Percentiles rank a stretch among this genome's conserved stretches.
Evolutionary conservation across 2,797 vertebrate genomes (phyloP).

Genomic region (Bradypodion pumilum): DNA sequence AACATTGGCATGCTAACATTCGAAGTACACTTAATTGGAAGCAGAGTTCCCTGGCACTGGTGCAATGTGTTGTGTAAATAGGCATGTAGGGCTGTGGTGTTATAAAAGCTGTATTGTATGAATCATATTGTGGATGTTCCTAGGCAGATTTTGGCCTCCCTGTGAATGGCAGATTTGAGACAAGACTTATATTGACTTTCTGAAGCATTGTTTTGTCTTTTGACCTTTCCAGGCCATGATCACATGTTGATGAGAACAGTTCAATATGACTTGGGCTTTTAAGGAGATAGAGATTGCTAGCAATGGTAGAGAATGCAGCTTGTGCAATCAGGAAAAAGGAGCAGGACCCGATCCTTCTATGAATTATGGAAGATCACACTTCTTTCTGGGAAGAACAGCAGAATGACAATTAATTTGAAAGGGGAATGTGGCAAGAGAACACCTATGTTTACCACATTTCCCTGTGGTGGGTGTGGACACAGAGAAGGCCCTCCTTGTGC

Average conservation of each 20-base stretch:
- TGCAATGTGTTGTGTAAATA: constrained; percentile 9
- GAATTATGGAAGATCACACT: neutral
- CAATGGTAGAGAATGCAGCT: neutral
- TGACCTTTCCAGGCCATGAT: neutral
- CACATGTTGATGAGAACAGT: neutral
- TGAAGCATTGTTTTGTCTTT: neutral
- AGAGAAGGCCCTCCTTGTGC: too few relatives aligned
- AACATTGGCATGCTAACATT: constrained; percentile 4
- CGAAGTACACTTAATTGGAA: neutral
- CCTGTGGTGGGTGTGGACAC: too few relatives aligned
- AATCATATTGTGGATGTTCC: constrained; percentile 11
- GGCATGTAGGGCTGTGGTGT: neutral
- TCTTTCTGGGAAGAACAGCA: neutral
- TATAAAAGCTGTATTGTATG: constrained; percentile 13
- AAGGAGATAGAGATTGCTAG: neutral
- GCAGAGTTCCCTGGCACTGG: neutral
- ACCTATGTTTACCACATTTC: neutral
- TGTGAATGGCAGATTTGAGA: neutral
- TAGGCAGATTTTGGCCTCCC: neutral
- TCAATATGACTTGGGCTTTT: neutral
- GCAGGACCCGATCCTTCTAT: neutral
- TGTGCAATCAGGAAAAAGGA: too few relatives aligned
- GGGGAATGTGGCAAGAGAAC: neutral
- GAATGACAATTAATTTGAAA: neutral
- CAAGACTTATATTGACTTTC: constrained; percentile 7